Base-by-base conservation (phyloP, 2,888 invertebrate genomes). In the Microctonus aethiopoides region DNA sequence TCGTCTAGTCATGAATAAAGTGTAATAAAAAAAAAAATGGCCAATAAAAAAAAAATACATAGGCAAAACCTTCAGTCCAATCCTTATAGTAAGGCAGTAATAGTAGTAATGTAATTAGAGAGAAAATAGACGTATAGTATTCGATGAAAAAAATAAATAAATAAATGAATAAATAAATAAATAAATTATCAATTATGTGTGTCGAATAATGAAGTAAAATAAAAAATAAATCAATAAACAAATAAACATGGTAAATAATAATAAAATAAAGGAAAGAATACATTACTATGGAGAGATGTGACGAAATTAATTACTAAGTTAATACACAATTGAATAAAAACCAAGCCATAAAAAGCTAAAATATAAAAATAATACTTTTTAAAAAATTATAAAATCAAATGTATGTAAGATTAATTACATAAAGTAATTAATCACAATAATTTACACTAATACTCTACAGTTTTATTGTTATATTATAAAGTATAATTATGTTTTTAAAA, bases 1-100 rank as follows among this genome's bases (percentile, higher is more conserved):
- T 72, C 70, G 54, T 72, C 72, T 73, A 75, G 56, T 70, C 64
- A 75, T 66, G 51, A 75, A 67, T 72, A 75, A 75, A 74, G 64
- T 60, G 70, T 76, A 67, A 71, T 72, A 76, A 46, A 46, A 46
- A 46, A 46, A 46, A n/a, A 46, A 76, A 76, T 78, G 76, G 80
- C 78, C 77, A 81, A 80, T 79, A 75, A 80, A 82, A 68, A 61
- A 61, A 79, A 78, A 77, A 77, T 80, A 82, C 80, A 83, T 77
- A 83, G 80, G 82, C 78, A 82, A 82, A 84, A 82, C 80, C 82
- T 84, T 83, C 82, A 81, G 81, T 86, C 85, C 85, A 85, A 85
- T 85, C 84, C 85, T 86, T 84, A 86, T 85, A 86, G 86, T 85
- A 85, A 85, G 85, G 84, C 81, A 80, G 79, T 81, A 78, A n/a